phyloP scores from a whole-genome alignment of 2,888 invertebrate genomes.

The Tachina lurida region DNA sequence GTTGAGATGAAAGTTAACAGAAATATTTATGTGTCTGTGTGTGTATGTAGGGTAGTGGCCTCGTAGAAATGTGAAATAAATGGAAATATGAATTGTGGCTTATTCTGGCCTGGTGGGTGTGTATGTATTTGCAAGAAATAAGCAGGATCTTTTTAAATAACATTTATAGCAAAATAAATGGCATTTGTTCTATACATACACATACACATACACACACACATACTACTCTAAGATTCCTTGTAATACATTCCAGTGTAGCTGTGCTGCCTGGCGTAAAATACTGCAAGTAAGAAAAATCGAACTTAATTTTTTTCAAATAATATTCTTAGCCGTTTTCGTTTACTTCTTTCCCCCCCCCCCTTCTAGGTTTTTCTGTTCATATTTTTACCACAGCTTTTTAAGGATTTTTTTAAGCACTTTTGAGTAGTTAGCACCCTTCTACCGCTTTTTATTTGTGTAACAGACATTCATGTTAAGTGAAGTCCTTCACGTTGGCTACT shows the following conservation, averaged over 20 bases:
- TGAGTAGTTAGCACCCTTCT: neutral
- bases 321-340: conserved; percentile 27
- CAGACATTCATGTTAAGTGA: conserved; percentile 22
- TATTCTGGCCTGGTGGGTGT: neutral
- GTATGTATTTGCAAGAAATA: neutral
- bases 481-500: conserved; percentile 52
- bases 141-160: conserved; percentile 29
- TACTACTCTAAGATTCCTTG: neutral
- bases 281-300: neutral
- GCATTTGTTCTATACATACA: conserved; percentile 25
- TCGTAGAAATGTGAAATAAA: conserved; percentile 26
- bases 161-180: conserved; percentile 53
- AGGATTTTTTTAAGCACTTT: conserved; percentile 42
- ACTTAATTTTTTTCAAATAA: conserved; percentile 28
- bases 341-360: neutral
- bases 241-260: neutral
- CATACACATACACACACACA: neutral
- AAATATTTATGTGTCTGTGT: neutral
- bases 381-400: conserved; percentile 20
- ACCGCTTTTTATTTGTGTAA: neutral
- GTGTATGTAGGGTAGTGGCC: neutral
- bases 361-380: neutral
- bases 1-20: conserved; percentile 4
- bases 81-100: conserved; percentile 44
- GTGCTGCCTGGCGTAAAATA: conserved; percentile 1